Evolutionary conservation across 2,797 vertebrate species (phyloP), one percentile per base, ranked within the genome.

Genomic region (Melanotaenia trifasciata): DNA sequence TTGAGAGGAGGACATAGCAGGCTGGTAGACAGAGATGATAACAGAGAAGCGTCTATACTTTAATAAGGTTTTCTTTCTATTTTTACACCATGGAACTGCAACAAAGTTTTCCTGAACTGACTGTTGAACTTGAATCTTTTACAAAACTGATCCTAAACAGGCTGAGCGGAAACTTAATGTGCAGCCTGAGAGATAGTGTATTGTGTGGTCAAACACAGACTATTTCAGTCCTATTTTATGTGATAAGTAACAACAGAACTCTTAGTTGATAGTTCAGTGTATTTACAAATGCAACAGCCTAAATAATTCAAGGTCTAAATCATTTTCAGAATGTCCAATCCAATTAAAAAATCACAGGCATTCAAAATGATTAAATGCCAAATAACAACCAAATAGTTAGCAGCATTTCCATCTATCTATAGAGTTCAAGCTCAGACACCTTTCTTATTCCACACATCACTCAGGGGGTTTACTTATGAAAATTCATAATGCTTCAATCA

Each of bases 101-200:
- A 22, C 3, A 24, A 24, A 26, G 0, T 54, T 70, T 40, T 22
- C 26, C 47, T 40, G n/a, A 26, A 61, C 7, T 47, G 6, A 47
- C 45, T 47, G 45, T n/a, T 47, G 6, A 0, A 24, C 45, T 30
- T 51, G 24, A 60, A 53, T 26, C 24, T n/a, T 45, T 10, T 33
- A n/a, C 20, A 47, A 47, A 47, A 51, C 51, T 51, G 36, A 64
- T 14, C 26, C 57, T 32, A 40, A 72, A 76, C 14, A 57, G 24
- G 28, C 20, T 76, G 47, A 70, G 35, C 20, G 36, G 9, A 28
- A 50, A 64, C 33, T 12, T 59, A 43, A 38, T 30, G 20, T 56
- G 26, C 36, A 62, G 45, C 35, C 60, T 22, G n/a, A 30, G 43
- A 62, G 38, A 3, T 30, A 50, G 16, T 3, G 13, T 16, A 7